Base-by-base conservation (phyloP, 1,140 invertebrate species). In the Drosophila lacertosa region DNA sequence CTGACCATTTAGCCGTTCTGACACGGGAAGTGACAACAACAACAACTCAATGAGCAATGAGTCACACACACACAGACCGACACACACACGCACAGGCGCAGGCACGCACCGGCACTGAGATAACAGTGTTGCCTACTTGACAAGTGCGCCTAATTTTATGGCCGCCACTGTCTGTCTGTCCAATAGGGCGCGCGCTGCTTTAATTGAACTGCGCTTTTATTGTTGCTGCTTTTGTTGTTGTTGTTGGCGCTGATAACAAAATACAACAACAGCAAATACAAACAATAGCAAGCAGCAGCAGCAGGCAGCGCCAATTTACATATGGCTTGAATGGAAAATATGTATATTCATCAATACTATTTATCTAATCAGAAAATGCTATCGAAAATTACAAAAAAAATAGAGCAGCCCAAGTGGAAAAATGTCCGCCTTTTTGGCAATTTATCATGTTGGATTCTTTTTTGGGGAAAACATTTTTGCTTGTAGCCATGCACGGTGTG, bases 311-410 rank as follows among this genome's bases (percentile, higher is more conserved):
- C 54, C 75, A 88, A 88, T 86, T 86, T 86, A 71, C 82, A 86
- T 86, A 86, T 86, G 82, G 82, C 73, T 72, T 53, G 63, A 55
- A 77, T 81, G 42, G 40, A 51, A 62, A 58, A 63, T 58, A 53
- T 33, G 32, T 60, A 68, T 63, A 75, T 65, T 75, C 80, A 84
- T 83, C 79, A 79, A 75, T 65, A 50, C 48, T 11, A 45, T 80
- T 76, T 81, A 73, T 77, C 75, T 77, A 75, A 77, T 77, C 74
- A 51, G 55, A 22, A 35, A 70, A 39, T 57, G 57, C 68, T 82
- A 83, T 68, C 48, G 47, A 48, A 70, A 70, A 35, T 55, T 11
- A 29, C 50, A 42, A 47, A 55, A 69, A 55, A 50, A 33, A 40
- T 15, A 16, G 3, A 37, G 11, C 11, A 16, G 26, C 20, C 26